Conservation (phyloP, 1,140 invertebrate genomes). For the Anthonomus grandis region DNA sequence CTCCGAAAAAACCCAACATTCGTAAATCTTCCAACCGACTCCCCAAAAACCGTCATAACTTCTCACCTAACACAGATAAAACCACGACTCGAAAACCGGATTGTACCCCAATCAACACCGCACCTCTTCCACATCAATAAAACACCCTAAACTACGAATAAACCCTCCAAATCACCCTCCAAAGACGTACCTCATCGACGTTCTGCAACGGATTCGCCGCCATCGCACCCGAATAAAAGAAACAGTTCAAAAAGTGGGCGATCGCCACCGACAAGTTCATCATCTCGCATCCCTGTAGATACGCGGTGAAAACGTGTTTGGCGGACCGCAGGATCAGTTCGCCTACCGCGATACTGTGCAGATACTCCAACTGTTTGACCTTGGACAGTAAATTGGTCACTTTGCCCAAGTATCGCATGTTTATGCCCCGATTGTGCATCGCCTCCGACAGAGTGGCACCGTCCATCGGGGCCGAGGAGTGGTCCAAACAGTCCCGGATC, state of each 20-base stretch:
- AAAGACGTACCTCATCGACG: conserved; percentile 60
- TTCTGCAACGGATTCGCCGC: conserved; percentile 61
- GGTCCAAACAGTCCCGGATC: conserved; percentile 90
- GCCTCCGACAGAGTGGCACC: conserved; percentile 91
- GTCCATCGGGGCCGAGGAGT: conserved; percentile 91
- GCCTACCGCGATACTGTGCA: conserved; percentile 80
- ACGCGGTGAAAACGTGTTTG: conserved; percentile 91
- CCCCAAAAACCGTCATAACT: too few species aligned
- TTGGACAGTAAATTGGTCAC: conserved; percentile 74
- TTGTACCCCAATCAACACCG: too few species aligned
- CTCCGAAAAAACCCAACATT: too few species aligned
- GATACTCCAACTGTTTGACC: conserved; percentile 79
- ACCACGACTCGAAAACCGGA: too few species aligned
- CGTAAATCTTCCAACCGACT: too few species aligned
- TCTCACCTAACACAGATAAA: too few species aligned
- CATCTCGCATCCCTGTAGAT: conserved; percentile 86
- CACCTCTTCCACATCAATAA: too few species aligned
- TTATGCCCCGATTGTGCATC: conserved; percentile 92
- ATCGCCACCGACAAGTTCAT: conserved; percentile 86
- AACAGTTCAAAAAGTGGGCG: conserved; percentile 94
- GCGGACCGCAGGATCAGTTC: conserved; percentile 85
- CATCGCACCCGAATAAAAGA: conserved; percentile 71
- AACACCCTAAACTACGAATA: too few species aligned
- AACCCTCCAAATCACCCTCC: too few species aligned
- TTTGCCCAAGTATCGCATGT: conserved; percentile 93